Conservation (phyloP, 92 coral and sea anemone genomes). For the Palythoa heliodiscus region DNA sequence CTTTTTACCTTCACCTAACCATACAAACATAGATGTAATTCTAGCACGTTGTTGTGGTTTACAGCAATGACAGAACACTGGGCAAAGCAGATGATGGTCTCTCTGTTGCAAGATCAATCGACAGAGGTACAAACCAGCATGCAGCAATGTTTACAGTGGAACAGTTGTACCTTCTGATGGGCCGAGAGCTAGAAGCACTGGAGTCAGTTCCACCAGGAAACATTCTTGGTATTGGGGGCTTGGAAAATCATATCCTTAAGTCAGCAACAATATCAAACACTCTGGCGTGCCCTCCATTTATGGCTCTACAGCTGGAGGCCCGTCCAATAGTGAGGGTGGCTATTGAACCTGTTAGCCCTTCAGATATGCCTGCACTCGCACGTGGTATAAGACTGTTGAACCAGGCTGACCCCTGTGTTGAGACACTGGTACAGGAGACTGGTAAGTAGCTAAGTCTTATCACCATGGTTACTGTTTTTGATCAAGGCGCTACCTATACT, state of each 20-base stretch:
- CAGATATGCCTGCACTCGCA: slow-evolving; percentile 90
- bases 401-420: slow-evolving; percentile 99
- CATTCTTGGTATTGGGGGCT: slow-evolving; percentile 94
- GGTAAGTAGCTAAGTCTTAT: slow-evolving; percentile 51
- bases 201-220: slow-evolving; percentile 95
- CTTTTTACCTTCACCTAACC: background rate
- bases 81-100: slow-evolving; percentile 71
- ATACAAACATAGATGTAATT: background rate
- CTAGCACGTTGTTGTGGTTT: background rate
- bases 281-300: slow-evolving; percentile 89
- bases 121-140: slow-evolving; percentile 76
- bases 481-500: background rate
- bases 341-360: slow-evolving; percentile 89
- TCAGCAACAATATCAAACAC: slow-evolving; percentile 97
- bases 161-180: slow-evolving; percentile 95
- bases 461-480: background rate
- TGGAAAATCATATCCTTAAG: slow-evolving; percentile 87
- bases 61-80: slow-evolving; percentile 16
- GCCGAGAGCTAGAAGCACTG: slow-evolving; percentile 90
- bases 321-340: slow-evolving; percentile 98
- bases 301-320: slow-evolving; percentile 92
- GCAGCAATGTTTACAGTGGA: slow-evolving; percentile 78
- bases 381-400: slow-evolving; percentile 95
- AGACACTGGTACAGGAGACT: slow-evolving; percentile 90
- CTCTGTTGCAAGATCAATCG: slow-evolving; percentile 78